phyloP scores from a whole-genome alignment of 2,888 invertebrate genomes.

The Blastobasis lacticolella region DNA sequence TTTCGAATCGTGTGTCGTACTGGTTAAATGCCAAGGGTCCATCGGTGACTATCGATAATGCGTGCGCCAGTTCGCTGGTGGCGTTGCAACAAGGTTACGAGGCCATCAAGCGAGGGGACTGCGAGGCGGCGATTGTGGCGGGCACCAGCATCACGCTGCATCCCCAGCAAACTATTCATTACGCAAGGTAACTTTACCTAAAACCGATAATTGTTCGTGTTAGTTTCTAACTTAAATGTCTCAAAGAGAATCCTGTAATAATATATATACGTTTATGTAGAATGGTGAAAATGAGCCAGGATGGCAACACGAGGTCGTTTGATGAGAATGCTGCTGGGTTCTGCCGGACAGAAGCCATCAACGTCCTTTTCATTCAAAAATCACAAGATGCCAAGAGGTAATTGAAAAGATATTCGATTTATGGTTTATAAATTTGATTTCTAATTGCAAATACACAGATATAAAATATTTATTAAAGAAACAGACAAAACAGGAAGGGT shows the following conservation, averaged over 20 bases:
- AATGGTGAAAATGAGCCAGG: slow-evolving; percentile 72
- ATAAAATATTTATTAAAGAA: too few species aligned
- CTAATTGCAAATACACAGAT: too few species aligned
- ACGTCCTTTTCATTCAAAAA: slow-evolving; percentile 80
- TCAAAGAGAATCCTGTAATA: background rate
- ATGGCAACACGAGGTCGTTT: slow-evolving; percentile 91
- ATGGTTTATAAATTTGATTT: too few species aligned
- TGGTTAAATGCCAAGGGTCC: slow-evolving; percentile 56
- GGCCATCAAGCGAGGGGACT: slow-evolving; percentile 39
- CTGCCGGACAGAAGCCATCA: slow-evolving; percentile 82
- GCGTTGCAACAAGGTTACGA: slow-evolving; percentile 43
- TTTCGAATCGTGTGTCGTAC: slow-evolving; percentile 54
- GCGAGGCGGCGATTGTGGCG: slow-evolving; percentile 75
- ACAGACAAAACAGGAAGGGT: too few species aligned
- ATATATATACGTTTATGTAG: slow-evolving; percentile 17
- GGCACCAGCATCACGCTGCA: slow-evolving; percentile 74
- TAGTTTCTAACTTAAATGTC: background rate
- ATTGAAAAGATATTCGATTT: background rate
- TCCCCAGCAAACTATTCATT: slow-evolving; percentile 56
- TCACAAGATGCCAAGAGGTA: slow-evolving; percentile 71
- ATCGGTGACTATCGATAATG: slow-evolving; percentile 40
- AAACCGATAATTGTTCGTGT: background rate
- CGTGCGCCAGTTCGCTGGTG: slow-evolving; percentile 41
- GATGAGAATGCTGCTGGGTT: slow-evolving; percentile 86
- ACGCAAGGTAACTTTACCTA: slow-evolving; percentile 39